phyloP scores from a whole-genome alignment of 2,888 invertebrate species.

The Electrophaes corylata region DNA sequence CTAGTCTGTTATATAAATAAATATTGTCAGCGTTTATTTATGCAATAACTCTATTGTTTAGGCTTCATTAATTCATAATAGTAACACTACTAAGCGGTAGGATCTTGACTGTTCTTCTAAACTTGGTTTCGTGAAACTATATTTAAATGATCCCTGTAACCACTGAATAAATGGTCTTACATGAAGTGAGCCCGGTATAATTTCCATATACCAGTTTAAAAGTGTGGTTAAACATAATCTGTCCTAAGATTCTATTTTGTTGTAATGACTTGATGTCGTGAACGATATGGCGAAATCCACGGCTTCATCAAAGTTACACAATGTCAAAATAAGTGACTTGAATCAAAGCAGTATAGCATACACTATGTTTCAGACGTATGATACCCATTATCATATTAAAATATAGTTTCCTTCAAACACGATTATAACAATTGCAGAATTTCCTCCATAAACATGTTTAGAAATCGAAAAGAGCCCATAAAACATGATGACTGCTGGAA shows the following conservation, averaged over 20 bases:
- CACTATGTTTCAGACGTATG: constrained; percentile 5
- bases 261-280: constrained; percentile 28
- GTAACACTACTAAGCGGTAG: too few relatives aligned
- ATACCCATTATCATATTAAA: constrained; percentile 36
- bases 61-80: constrained; percentile 45
- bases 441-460: constrained; percentile 62
- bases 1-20: constrained; percentile 63
- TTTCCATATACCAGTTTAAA: neutral
- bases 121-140: too few relatives aligned
- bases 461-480: constrained; percentile 68
- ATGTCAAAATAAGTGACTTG: constrained; percentile 10
- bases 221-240: neutral
- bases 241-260: constrained; percentile 11
- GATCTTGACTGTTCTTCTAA: too few relatives aligned
- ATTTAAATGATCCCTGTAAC: too few relatives aligned
- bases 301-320: constrained; percentile 21
- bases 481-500: constrained; percentile 67
- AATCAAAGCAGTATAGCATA: constrained; percentile 16
- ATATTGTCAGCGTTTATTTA: constrained; percentile 56
- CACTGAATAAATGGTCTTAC: too few relatives aligned
- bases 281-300: constrained; percentile 23
- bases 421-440: constrained; percentile 53
- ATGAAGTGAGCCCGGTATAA: too few relatives aligned
- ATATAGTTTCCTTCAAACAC: constrained; percentile 44
- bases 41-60: constrained; percentile 52